Evolutionary conservation across 2,113 vertebrate species (phyloP).

Genomic region (Chaetodon auriga): DNA sequence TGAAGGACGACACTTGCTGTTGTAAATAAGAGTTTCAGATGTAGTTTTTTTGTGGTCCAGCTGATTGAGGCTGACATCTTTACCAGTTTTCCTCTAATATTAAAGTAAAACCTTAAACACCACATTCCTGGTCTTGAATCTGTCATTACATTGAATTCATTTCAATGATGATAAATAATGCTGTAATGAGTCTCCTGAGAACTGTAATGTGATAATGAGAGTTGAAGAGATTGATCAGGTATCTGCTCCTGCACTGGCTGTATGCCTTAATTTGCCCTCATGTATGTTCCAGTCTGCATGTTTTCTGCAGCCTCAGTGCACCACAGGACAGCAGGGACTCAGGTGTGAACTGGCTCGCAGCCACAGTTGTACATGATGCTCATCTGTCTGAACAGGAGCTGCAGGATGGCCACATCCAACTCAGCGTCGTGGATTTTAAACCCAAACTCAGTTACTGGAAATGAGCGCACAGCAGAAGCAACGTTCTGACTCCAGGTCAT

Average conservation of each 20-base stretch:
- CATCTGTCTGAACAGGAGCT: slow-evolving; percentile 16
- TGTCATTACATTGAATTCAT: too few species aligned
- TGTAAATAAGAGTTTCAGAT: too few species aligned
- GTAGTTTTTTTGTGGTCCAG: too few species aligned
- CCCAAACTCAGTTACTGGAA: background rate
- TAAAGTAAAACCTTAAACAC: too few species aligned
- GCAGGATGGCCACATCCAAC: background rate
- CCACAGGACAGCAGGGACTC: slow-evolving; percentile 41
- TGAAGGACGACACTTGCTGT: too few species aligned
- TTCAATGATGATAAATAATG: too few species aligned
- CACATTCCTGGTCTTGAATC: too few species aligned
- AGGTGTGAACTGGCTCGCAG: slow-evolving; percentile 33
- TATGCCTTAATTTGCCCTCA: background rate
- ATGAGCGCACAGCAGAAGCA: background rate
- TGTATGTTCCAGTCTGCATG: background rate
- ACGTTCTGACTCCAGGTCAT: background rate
- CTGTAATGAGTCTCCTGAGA: background rate
- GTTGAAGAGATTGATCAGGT: background rate
- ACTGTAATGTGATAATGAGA: background rate
- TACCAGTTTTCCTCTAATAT: too few species aligned
- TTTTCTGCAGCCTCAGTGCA: slow-evolving; percentile 14
- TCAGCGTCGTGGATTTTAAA: background rate
- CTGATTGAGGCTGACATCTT: too few species aligned
- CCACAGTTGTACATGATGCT: slow-evolving; percentile 4
- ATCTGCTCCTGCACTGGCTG: background rate